Evolutionary conservation across 2,888 invertebrate genomes (phyloP), one percentile per base, ranked within the genome.

Genomic region (Colletes collaris): DNA sequence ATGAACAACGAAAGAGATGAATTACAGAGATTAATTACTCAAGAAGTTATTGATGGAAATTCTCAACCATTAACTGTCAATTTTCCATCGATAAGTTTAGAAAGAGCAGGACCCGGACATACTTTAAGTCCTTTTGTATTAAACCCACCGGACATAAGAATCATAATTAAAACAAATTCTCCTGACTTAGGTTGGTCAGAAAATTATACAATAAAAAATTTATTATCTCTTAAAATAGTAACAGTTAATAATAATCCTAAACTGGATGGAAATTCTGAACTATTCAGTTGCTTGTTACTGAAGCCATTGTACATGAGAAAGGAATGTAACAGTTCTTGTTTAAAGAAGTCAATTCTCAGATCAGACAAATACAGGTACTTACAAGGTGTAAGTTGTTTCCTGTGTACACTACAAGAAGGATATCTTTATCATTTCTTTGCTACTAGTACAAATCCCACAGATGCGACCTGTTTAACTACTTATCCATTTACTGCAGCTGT

Each of bases 401-500:
- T 95, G 87, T 95, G 95, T 59, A 95, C 95, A 0, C 94, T 94
- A 44, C 95, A 95, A 88, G 96, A 96, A 90, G 97, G 96, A 13
- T 96, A 95, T 91, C 93, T 97, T 72, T 97, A 96, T 91, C 95
- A 96, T 87, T 95, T 96, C 87, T 94, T 94, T 7, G 86, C 84
- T 3, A 82, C 77, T 4, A 85, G 85, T 19, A 82, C 86, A 13
- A 82, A 86, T 55, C 82, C 85, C 40, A 76, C 71, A 10, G 87
- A 88, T 59, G 85, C 89, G 0, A 87, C 89, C 4, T 88, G 89
- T 44, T 86, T 92, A 64, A 92, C 91, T 0, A 89, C 91, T 56
- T 97, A 97, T 91, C 95, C 96, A 4, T 96, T 96, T 83, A 96
- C 96, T 0, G 95, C 96, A 1, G 95, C 96, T 4, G 95, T 96